phyloP scores from a whole-genome alignment of 2,797 vertebrate genomes.

The Epinephelus awoara region DNA sequence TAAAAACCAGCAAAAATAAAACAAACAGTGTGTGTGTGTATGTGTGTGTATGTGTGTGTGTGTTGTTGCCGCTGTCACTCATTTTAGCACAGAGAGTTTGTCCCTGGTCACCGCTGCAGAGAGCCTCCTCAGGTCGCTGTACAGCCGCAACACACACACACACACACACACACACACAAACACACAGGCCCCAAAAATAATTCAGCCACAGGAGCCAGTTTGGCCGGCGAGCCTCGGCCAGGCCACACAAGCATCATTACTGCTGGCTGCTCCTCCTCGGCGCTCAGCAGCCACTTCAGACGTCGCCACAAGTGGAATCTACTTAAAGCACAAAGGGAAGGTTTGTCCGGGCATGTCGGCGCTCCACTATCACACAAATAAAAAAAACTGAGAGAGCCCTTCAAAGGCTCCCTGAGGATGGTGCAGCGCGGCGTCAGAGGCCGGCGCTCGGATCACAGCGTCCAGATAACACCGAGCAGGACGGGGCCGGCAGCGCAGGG shows the following conservation, averaged over 20 bases:
- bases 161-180: constrained; percentile 37
- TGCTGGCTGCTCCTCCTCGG: constrained; percentile 56
- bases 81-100: constrained; percentile 27
- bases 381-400: constrained; percentile 11
- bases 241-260: constrained; percentile 69
- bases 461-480: constrained; percentile 63
- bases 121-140: constrained; percentile 3
- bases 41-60: constrained; percentile 36
- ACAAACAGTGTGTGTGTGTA: constrained; percentile 51
- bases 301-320: constrained; percentile 70
- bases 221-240: constrained; percentile 42
- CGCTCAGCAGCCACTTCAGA: constrained; percentile 65
- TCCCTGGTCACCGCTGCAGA: constrained; percentile 29
- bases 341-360: constrained; percentile 61
- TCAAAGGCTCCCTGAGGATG: constrained; percentile 67
- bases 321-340: constrained; percentile 65
- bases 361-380: constrained; percentile 49
- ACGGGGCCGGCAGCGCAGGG: constrained; percentile 60
- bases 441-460: constrained; percentile 60
- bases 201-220: constrained; percentile 50
- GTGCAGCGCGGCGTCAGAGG: constrained; percentile 38
- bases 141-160: neutral
- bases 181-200: constrained; percentile 46
- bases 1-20: constrained; percentile 46
- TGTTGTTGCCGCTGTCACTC: constrained; percentile 60